Conservation (phyloP, 2,113 vertebrate genomes). For the Chaetodon auriga region DNA sequence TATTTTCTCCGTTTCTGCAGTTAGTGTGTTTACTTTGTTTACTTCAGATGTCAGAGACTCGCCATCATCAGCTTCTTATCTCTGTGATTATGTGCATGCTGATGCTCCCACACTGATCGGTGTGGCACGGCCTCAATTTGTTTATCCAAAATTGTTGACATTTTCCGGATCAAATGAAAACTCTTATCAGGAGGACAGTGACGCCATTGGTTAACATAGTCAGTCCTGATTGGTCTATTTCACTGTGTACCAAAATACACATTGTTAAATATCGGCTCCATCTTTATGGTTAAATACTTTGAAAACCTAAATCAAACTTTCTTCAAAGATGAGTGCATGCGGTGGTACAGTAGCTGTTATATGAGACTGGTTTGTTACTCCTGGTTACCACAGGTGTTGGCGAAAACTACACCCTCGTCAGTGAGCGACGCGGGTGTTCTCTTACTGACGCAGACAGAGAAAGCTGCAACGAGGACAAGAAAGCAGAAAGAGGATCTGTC, state of each 20-base stretch:
- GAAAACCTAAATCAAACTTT: slow-evolving; percentile 13
- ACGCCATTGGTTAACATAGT: slow-evolving; percentile 18
- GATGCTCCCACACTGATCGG: slow-evolving; percentile 30
- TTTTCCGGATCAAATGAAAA: slow-evolving; percentile 32
- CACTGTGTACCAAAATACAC: slow-evolving; percentile 13
- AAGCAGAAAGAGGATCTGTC: slow-evolving; percentile 67
- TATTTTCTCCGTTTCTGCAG: neutral
- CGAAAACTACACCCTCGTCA: slow-evolving; percentile 48
- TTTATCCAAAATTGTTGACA: slow-evolving; percentile 45
- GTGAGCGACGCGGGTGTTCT: slow-evolving; percentile 43
- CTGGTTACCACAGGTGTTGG: slow-evolving; percentile 47
- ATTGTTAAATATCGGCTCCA: neutral
- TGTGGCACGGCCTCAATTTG: slow-evolving; percentile 59
- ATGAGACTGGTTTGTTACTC: slow-evolving; percentile 42
- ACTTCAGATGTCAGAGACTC: slow-evolving; percentile 29
- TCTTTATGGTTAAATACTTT: slow-evolving; percentile 16
- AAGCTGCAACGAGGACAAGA: slow-evolving; percentile 40
- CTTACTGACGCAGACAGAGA: slow-evolving; percentile 56
- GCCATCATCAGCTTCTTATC: slow-evolving; percentile 38
- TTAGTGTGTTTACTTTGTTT: slow-evolving; percentile 30
- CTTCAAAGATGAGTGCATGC: slow-evolving; percentile 18
- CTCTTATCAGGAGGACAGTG: neutral
- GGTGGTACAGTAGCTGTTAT: neutral
- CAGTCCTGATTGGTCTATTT: slow-evolving; percentile 7
- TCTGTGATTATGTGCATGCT: slow-evolving; percentile 63